A percentile compares a stretch with the other conserved stretches of the same genome.
Evolutionary conservation across 2,113 vertebrate genomes (phyloP).

Genomic region (Silurus glanis): DNA sequence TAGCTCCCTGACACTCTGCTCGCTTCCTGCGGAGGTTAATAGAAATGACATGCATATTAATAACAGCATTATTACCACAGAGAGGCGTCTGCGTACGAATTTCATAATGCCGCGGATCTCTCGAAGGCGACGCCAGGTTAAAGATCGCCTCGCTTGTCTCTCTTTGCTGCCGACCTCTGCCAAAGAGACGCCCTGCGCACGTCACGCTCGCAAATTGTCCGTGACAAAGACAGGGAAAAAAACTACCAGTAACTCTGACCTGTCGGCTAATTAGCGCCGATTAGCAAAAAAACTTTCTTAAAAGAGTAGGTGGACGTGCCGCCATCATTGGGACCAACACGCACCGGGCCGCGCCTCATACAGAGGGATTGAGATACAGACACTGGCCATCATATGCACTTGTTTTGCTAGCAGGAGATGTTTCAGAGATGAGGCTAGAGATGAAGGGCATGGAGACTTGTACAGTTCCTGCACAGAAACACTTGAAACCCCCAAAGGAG

Average conservation of each 20-base stretch:
- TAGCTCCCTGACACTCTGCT: conserved; percentile 35
- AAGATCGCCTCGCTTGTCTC: neutral
- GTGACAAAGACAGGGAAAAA: conserved; percentile 17
- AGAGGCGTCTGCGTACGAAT: conserved; percentile 32
- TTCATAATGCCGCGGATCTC: conserved; percentile 25
- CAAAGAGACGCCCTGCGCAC: conserved; percentile 11
- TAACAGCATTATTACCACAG: conserved; percentile 52
- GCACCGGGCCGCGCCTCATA: neutral
- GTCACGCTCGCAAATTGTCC: conserved; percentile 27
- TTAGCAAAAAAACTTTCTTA: conserved; percentile 31
- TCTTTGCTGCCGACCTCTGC: conserved; percentile 30
- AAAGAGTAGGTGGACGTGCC: neutral
- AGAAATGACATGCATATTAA: conserved; percentile 58
- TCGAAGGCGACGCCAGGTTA: neutral
- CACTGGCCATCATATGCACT: no score
- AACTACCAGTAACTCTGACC: conserved; percentile 46
- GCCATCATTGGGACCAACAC: neutral
- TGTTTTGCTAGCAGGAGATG: neutral
- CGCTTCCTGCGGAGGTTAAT: conserved; percentile 60
- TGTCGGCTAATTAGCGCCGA: conserved; percentile 52
- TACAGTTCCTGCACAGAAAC: conserved; percentile 12
- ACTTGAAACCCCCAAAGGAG: conserved; percentile 21
- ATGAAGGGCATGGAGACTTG: conserved; percentile 1
- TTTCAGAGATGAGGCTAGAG: neutral
- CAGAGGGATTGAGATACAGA: neutral